These are phyloP conservation scores for Murina feae DNA, from an alignment of 2,113 vertebrate species.

Conservation along the genomic window DNA sequence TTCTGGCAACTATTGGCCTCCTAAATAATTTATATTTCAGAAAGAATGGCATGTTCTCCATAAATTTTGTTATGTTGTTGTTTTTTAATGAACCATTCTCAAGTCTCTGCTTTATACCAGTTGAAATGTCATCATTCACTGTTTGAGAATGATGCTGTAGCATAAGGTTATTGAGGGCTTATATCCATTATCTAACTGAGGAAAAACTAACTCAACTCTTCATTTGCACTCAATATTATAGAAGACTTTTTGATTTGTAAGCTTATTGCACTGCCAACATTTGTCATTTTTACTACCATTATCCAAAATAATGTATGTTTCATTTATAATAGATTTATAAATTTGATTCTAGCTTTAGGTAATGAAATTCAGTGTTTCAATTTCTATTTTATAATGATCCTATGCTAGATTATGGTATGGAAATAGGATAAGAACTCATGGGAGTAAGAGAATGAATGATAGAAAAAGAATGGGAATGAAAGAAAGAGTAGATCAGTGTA, in stretches of 20 bases:
- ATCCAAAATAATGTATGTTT: slow-evolving; percentile 10
- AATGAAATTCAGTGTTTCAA: neutral
- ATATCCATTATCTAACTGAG: neutral
- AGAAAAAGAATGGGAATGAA: neutral
- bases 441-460: neutral
- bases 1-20: neutral
- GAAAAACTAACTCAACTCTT: neutral
- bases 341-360: neutral
- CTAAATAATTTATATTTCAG: slow-evolving; percentile 25
- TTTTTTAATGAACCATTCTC: slow-evolving; percentile 7
- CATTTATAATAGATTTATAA: neutral
- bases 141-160: neutral
- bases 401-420: neutral
- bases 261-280: neutral
- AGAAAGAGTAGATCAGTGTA: neutral
- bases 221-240: neutral
- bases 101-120: neutral
- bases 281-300: neutral
- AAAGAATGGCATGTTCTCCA: neutral
- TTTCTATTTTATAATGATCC: neutral
- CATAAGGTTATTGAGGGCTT: neutral
- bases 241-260: neutral
- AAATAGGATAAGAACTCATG: neutral
- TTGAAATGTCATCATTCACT: slow-evolving; percentile 6
- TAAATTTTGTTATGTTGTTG: neutral